Base-by-base conservation (phyloP, 1,140 invertebrate species). In the Anadara kagoshimensis region DNA sequence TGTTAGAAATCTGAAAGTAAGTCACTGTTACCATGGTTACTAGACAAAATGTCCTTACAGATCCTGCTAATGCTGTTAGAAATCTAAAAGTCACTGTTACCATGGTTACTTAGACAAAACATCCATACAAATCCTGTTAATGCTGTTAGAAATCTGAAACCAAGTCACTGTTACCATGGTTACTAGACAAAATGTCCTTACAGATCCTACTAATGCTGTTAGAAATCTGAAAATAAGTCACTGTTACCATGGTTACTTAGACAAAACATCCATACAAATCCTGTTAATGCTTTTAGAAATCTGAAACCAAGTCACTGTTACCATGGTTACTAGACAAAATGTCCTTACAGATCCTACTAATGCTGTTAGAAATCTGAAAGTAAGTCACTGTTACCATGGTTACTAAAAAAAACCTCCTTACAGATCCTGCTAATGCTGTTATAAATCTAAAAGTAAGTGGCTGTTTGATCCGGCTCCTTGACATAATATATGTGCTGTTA, bases 261-360 rank as follows among this genome's bases (percentile, higher is more conserved):
- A 70, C 97, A 99, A 89, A 98, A 96, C 84, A 99, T 99, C 87
- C 91, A 99, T 18, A 97, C 96, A 44, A 7, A 36, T 7, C 7
- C 7, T 3, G 7, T 3, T 36, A 66, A n/a, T 36, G 22, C 56
- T 73, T 71, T 1, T 88, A 98, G 95, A 99, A 98, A 78, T 94
- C 97, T 29, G 98, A 90, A 90, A n/a, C n/a, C n/a, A n/a, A 84
- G 90, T 90, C 29, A 36, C 29, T 36, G 29, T 36, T 92, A 94
- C n/a, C n/a, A n/a, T n/a, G n/a, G n/a, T n/a, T n/a, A n/a, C 97
- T 12, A 91, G 98, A 70, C 97, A 99, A 89, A 98, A 96, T 84
- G 99, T 99, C 87, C 91, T 99, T n/a, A 97, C 96, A 44, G 97
- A 99, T 90, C 97, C 98, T 5, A 94, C 94, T 0, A 97, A 99